A percentile compares a stretch with the other conserved stretches of the same genome.
phyloP scores from a whole-genome alignment of 53 echinoderm and acorn worm genomes.

The Hippasteria phrygiana region DNA sequence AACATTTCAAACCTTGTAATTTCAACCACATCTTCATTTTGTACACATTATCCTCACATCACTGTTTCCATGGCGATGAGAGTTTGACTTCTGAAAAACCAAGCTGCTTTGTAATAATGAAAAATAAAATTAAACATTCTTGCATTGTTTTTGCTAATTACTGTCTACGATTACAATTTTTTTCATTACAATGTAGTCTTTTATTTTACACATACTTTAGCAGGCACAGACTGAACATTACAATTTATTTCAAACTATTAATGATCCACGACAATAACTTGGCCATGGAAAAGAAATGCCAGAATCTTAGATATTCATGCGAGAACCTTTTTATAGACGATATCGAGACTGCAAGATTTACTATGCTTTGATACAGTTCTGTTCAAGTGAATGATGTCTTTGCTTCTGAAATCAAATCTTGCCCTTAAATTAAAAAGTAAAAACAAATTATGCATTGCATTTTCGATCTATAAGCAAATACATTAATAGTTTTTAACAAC shows the following conservation, averaged over 20 bases:
- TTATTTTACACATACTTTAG: background rate
- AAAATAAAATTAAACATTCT: conserved; percentile 1
- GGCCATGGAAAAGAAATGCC: background rate
- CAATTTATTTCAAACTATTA: background rate
- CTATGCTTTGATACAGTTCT: no score
- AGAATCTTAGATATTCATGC: background rate
- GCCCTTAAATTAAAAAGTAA: no score
- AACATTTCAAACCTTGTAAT: background rate
- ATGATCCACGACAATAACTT: background rate
- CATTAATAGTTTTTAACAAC: background rate
- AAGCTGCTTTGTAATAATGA: background rate
- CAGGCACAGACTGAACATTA: conserved; percentile 26
- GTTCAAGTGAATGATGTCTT: no score
- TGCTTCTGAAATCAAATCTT: no score
- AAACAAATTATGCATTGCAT: background rate
- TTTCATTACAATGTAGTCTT: background rate
- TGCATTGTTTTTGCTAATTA: conserved; percentile 48
- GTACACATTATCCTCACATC: background rate
- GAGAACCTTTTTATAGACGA: no score
- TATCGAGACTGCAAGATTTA: background rate
- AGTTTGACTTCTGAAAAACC: background rate
- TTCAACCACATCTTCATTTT: background rate
- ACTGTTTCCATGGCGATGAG: background rate
- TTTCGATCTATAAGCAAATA: background rate
- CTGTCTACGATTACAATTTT: background rate